Percentiles rank a stretch among this genome's conserved stretches.
These are phyloP conservation scores for Holacanthus passer DNA, from an alignment of 2,113 vertebrate genomes.

Conservation along the genomic window DNA sequence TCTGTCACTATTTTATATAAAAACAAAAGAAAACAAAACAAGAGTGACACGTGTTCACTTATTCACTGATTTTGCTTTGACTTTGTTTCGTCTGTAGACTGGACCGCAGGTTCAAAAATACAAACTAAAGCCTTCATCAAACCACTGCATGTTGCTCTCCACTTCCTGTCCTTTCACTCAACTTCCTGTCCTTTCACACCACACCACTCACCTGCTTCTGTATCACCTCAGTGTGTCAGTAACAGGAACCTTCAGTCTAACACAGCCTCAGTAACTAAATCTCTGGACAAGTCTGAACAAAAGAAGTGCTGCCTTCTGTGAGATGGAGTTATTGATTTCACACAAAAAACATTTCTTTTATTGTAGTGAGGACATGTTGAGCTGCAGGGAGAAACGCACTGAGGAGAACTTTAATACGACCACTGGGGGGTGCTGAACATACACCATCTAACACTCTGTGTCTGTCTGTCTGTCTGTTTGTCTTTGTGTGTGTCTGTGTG, in stretches of 20 bases:
- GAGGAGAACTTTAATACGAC: not conserved
- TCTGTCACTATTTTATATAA: too few species aligned
- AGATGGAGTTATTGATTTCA: not conserved
- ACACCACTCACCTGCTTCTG: not conserved
- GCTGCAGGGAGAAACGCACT: too few species aligned
- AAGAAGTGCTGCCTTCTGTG: not conserved
- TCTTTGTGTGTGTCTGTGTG: slow-evolving; percentile 32
- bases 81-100: too few species aligned
- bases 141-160: not conserved
- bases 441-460: not conserved
- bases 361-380: too few species aligned
- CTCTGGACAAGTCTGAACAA: not conserved
- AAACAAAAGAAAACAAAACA: too few species aligned
- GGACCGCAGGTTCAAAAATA: too few species aligned
- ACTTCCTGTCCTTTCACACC: not conserved
- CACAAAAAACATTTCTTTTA: too few species aligned
- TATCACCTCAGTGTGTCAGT: too few species aligned
- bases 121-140: too few species aligned
- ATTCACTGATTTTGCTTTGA: too few species aligned
- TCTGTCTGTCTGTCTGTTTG: slow-evolving; percentile 26
- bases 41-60: too few species aligned
- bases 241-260: not conserved
- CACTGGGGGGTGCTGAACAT: not conserved
- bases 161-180: not conserved
- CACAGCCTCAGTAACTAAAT: not conserved